Evolutionary conservation across 2,888 invertebrate genomes (phyloP).

Genomic region (Torymus auratus): DNA sequence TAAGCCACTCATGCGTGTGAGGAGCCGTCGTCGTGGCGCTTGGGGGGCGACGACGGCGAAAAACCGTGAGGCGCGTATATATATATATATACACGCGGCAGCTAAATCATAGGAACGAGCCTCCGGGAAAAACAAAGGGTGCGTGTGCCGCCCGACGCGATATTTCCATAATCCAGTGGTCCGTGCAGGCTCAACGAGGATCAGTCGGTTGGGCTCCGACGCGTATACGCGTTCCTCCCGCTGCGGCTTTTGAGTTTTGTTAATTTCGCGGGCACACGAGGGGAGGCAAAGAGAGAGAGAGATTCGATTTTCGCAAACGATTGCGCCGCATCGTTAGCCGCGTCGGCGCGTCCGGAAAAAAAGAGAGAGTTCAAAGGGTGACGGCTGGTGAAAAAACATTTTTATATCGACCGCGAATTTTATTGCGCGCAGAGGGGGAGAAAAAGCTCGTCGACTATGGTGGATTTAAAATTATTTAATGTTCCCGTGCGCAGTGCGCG

Average conservation of each 20-base stretch:
- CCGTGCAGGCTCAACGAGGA: constrained; percentile 45
- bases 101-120: constrained; percentile 37
- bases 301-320: constrained; percentile 33
- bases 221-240: not conserved
- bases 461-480: too few species aligned
- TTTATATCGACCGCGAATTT: not conserved
- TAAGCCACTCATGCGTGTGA: constrained; percentile 53
- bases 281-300: not conserved
- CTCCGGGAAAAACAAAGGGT: constrained; percentile 54
- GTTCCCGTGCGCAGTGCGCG: too few species aligned
- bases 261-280: constrained; percentile 14
- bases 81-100: not conserved
- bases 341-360: not conserved
- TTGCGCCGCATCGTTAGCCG: constrained; percentile 10
- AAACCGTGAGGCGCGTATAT: too few species aligned
- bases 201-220: not conserved
- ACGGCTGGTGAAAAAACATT: not conserved
- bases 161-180: constrained; percentile 58
- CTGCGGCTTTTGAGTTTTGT: constrained; percentile 38
- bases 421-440: not conserved
- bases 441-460: not conserved
- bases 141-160: constrained; percentile 9
- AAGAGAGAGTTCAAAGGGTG: too few species aligned
- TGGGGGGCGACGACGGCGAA: constrained; percentile 9
- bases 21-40: constrained; percentile 37